Conservation (phyloP, 1,140 invertebrate genomes). For the Tribolium castaneum region DNA sequence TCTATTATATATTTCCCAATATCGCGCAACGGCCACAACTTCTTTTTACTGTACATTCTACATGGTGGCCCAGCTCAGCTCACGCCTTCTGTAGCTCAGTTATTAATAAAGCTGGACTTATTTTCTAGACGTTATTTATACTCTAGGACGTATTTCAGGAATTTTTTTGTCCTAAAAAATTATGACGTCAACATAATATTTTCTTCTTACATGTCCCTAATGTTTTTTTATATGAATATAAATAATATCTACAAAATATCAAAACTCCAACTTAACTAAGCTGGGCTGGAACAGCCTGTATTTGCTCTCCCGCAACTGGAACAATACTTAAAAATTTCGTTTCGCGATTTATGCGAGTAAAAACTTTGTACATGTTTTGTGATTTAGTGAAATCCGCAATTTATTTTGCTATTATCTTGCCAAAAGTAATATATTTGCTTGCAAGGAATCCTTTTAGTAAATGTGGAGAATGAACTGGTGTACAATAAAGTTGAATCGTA, state of each 20-base stretch:
- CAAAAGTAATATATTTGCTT: background rate
- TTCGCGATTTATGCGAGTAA: background rate
- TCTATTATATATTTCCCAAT: background rate
- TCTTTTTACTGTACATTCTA: background rate
- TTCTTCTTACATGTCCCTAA: no score
- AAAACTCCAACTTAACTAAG: no score
- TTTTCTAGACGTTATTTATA: no score
- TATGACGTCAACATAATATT: no score
- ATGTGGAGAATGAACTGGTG: background rate
- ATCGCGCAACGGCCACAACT: background rate
- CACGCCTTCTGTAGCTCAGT: no score
- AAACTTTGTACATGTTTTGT: constrained; percentile 12
- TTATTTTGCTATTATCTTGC: constrained; percentile 11
- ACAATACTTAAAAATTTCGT: background rate
- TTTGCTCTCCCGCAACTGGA: background rate
- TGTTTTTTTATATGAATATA: no score
- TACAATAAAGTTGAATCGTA: background rate
- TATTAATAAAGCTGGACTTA: no score
- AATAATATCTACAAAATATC: no score
- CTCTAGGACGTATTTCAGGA: no score
- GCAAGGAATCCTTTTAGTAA: background rate
- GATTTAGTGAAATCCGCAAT: background rate
- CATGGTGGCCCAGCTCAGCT: no score
- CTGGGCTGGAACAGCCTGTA: no score
- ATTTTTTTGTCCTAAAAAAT: no score